Evolutionary conservation across 2,113 vertebrate species (phyloP).

Genomic region (Butorides virescens): DNA sequence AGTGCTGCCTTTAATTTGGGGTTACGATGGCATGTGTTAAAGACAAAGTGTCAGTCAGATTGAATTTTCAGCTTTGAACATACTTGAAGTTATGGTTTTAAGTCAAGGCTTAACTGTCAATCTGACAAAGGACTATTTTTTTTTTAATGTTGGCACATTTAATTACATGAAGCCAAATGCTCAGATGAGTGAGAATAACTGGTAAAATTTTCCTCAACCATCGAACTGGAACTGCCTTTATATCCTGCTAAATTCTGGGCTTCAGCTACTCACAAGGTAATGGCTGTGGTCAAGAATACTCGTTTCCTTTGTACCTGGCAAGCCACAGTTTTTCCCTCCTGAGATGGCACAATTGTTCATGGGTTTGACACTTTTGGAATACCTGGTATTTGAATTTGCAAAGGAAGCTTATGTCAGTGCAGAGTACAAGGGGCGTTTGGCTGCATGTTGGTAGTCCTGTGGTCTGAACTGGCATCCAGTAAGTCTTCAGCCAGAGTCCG

Average conservation of each 20-base stretch:
- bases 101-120: neutral
- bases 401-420: neutral
- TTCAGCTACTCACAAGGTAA: neutral
- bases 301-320: neutral
- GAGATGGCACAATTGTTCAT: neutral
- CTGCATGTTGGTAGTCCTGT: neutral
- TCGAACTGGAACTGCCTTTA: neutral
- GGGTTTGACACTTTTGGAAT: neutral
- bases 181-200: neutral
- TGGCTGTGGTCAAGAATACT: neutral
- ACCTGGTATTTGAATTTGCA: neutral
- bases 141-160: neutral
- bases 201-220: neutral
- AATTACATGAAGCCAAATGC: neutral
- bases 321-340: neutral
- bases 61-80: slow-evolving; percentile 23
- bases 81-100: neutral
- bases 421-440: neutral
- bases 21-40: neutral
- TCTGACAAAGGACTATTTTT: neutral
- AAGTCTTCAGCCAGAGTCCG: neutral
- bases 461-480: neutral
- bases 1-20: slow-evolving; percentile 13
- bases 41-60: slow-evolving; percentile 28
- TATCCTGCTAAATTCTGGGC: neutral